These are phyloP conservation scores for Chrysochloris asiatica DNA, from an alignment of 2,113 vertebrate genomes.

Conservation along the genomic window DNA sequence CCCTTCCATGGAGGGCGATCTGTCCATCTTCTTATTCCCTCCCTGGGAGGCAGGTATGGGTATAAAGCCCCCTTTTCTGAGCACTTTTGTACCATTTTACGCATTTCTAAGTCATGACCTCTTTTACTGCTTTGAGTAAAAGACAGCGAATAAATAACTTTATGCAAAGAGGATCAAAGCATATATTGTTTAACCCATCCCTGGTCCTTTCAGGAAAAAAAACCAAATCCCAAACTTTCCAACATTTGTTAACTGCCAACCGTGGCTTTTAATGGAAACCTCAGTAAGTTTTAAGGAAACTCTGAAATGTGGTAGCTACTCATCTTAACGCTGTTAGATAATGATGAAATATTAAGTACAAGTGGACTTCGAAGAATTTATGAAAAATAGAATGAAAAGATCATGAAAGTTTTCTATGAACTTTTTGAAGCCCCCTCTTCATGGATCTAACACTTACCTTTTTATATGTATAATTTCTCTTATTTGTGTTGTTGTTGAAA, in stretches of 20 bases:
- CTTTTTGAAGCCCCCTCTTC: too few relatives aligned
- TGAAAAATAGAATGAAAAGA: too few relatives aligned
- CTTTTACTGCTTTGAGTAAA: background rate
- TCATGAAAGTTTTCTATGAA: too few relatives aligned
- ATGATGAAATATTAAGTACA: too few relatives aligned
- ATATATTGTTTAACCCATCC: background rate
- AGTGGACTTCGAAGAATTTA: too few relatives aligned
- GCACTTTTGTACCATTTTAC: background rate
- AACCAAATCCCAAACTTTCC: background rate
- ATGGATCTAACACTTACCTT: too few relatives aligned
- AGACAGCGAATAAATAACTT: background rate
- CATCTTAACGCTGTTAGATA: too few relatives aligned
- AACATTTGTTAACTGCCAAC: background rate
- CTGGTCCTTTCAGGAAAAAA: background rate
- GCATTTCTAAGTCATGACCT: background rate
- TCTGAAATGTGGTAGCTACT: fast-evolving
- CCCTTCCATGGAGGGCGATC: conserved; percentile 81
- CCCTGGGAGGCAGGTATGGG: conserved; percentile 82
- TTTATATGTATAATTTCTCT: too few relatives aligned
- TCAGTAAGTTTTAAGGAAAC: background rate
- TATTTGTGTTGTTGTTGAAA: too few relatives aligned
- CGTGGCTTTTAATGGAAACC: background rate
- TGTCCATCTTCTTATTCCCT: conserved; percentile 86
- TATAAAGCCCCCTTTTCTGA: conserved; percentile 26
- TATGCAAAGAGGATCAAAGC: background rate